A percentile compares a stretch with the other conserved stretches of the same genome.
Evolutionary conservation across 1,140 invertebrate genomes (phyloP).

Genomic region (Belonocnema kinseyi): DNA sequence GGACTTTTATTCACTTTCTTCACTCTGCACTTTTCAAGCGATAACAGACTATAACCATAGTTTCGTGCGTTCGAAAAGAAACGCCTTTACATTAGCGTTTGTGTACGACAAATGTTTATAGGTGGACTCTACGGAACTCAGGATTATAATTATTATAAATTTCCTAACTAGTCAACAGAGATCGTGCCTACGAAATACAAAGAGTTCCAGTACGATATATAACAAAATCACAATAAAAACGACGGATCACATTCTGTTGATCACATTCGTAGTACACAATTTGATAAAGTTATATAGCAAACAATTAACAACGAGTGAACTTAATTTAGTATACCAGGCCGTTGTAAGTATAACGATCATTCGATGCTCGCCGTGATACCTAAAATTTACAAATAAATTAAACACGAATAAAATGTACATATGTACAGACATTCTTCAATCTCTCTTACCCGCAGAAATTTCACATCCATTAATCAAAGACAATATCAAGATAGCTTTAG

Average conservation of each 20-base stretch:
- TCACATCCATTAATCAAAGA: not conserved
- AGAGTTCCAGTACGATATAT: conserved; percentile 33
- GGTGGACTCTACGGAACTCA: conserved; percentile 17
- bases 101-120: conserved; percentile 34
- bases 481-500: not conserved
- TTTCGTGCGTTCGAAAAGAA: not conserved
- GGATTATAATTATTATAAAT: conserved; percentile 38
- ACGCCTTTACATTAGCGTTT: conserved; percentile 9
- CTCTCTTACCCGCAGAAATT: not conserved
- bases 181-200: conserved; percentile 39
- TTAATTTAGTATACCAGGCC: conserved; percentile 50
- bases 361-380: conserved; percentile 35
- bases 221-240: conserved; percentile 30
- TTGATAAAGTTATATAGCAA: conserved; percentile 47
- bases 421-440: not conserved
- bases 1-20: too few relatives aligned
- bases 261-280: conserved; percentile 45
- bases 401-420: conserved; percentile 6
- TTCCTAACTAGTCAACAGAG: conserved; percentile 39
- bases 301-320: conserved; percentile 46
- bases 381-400: not conserved
- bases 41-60: too few relatives aligned
- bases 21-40: too few relatives aligned
- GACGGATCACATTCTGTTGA: conserved; percentile 37
- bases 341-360: conserved; percentile 41